Evolutionary conservation across 92 coral and sea anemone genomes (phyloP).

Genomic region (Zoanthus sansibaricus): DNA sequence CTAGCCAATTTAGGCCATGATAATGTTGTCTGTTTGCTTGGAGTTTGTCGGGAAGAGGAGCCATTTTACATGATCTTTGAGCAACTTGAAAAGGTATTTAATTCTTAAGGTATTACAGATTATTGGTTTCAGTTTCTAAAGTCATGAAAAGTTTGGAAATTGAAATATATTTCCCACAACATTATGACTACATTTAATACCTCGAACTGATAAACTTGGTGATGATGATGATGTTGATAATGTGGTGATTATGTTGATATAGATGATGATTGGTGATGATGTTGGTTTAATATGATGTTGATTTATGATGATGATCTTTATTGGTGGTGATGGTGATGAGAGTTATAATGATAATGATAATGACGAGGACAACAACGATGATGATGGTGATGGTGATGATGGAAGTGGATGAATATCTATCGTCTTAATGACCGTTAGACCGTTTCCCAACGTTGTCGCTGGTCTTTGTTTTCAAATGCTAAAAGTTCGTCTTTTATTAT

Average conservation of each 20-base stretch:
- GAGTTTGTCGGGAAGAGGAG: constrained; percentile 88
- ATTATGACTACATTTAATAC: too few species aligned
- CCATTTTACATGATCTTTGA: constrained; percentile 93
- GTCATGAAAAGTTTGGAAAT: too few species aligned
- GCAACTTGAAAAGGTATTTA: constrained; percentile 86
- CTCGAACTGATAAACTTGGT: neutral
- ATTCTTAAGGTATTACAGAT: neutral
- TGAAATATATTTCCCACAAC: neutral
- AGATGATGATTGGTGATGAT: neutral
- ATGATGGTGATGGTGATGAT: too few species aligned
- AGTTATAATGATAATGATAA: neutral
- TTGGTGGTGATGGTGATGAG: neutral
- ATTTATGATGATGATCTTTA: neutral
- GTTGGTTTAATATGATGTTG: neutral
- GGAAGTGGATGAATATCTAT: too few species aligned
- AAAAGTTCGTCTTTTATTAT: too few species aligned
- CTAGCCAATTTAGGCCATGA: constrained; percentile 74
- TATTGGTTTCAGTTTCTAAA: too few species aligned
- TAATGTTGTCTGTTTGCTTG: constrained; percentile 83
- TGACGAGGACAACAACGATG: neutral
- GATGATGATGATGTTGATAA: neutral
- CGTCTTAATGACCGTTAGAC: too few species aligned
- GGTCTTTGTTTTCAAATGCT: too few species aligned
- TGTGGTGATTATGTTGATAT: neutral
- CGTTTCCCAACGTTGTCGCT: too few species aligned